Base-by-base conservation (phyloP, 1,140 invertebrate species). In the Oncopodura yosiiana region DNA sequence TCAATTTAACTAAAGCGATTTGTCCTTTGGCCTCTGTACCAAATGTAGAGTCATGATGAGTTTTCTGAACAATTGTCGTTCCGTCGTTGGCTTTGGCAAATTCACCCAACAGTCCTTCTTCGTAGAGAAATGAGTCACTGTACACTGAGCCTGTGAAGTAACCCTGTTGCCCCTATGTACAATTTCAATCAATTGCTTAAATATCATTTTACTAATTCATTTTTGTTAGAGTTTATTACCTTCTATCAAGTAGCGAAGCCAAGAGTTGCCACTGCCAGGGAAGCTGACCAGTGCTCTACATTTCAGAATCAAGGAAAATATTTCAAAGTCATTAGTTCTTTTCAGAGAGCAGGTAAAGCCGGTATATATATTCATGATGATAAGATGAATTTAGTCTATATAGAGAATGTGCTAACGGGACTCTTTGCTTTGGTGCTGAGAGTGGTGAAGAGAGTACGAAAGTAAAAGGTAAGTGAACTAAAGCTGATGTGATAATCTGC, bases 251-350 rank as follows among this genome's bases (percentile, higher is more conserved):
- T 56, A 56, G 9, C 58, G 48, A 8, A 56, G 12, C 61, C 56
- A 59, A 12, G 56, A 59, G 42, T 63, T 57, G 12, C 57, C 61
- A n/a, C 45, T 54, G 19, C 61, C 61, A 18, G 61, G 61, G 44
- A 53, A 63, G 39, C 61, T 63, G 9, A 60, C 57, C 23, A 63
- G 44, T 39, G 61, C 61, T 26, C 61, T 63, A 30, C 6, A 42
- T 6, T 18, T 34, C 14, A n/a, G 23, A 38, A 21, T 12, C 14
- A 37, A 24, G 14, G n/a, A 23, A 37, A 36, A 34, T 18, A 9
- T 38, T 26, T 4, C 18, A 39, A 39, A 39, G 18, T 41, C 45
- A 23, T 45, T 24, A 53, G 29, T 23, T 1, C 27, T 21, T 16
- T 4, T 24, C 4, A 39, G 14, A 32, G 27, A 37, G 3, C 3